These are phyloP conservation scores for Diachrysia chrysitis DNA, from an alignment of 2,888 invertebrate genomes.

Conservation along the genomic window DNA sequence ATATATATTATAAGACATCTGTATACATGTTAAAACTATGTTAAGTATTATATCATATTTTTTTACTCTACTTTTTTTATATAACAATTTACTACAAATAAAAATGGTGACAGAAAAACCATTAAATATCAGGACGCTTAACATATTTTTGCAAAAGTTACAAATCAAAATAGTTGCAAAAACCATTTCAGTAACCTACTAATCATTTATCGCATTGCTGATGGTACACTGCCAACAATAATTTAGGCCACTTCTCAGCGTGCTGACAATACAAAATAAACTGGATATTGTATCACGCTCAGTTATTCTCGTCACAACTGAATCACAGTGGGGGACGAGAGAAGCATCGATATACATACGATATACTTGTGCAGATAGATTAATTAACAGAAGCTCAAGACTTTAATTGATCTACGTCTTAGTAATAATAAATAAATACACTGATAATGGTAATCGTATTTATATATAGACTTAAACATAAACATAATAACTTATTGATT, in stretches of 20 bases:
- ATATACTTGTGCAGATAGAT: background rate
- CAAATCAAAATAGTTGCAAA: no score
- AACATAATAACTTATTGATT: no score
- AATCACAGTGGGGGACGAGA: slow-evolving; percentile 76
- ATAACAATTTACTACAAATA: no score
- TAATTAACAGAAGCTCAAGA: background rate
- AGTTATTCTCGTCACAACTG: slow-evolving; percentile 72
- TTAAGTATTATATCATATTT: no score
- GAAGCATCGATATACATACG: slow-evolving; percentile 15
- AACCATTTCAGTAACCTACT: background rate
- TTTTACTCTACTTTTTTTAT: no score
- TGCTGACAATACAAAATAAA: slow-evolving; percentile 56
- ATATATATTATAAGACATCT: no score
- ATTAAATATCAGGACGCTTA: no score
- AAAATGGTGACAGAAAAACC: no score
- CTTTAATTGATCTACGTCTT: background rate
- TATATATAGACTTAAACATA: no score
- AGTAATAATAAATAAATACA: background rate
- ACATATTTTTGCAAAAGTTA: no score
- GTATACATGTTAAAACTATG: no score
- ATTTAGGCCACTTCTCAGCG: slow-evolving; percentile 59
- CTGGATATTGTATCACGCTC: slow-evolving; percentile 59
- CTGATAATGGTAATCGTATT: no score
- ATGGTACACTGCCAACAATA: slow-evolving; percentile 16
- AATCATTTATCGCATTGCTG: background rate